Evolutionary conservation across 2,888 invertebrate species (phyloP).

Genomic region (Epistrophe grossulariae): DNA sequence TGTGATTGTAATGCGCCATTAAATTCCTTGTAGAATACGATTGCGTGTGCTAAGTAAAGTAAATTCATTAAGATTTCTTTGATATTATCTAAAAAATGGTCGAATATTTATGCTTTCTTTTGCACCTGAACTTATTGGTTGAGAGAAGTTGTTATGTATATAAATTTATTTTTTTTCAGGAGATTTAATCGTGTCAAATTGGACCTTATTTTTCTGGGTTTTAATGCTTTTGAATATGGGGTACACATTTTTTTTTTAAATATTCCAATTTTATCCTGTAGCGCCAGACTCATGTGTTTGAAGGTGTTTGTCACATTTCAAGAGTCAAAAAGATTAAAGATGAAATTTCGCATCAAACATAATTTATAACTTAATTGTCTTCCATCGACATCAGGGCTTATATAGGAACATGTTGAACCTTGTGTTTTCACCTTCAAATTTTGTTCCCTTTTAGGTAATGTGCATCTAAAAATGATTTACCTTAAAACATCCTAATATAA

Average conservation of each 20-base stretch:
- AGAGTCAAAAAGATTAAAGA: neutral
- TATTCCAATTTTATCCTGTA: too few species aligned
- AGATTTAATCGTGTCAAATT: too few species aligned
- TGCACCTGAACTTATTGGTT: neutral
- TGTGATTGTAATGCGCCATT: constrained; percentile 47
- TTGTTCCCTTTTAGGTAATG: neutral
- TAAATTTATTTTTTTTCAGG: too few species aligned
- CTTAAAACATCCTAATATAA: neutral
- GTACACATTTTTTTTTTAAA: too few species aligned
- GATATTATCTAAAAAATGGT: constrained; percentile 12
- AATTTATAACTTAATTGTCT: neutral
- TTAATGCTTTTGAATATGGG: too few species aligned
- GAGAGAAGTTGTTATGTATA: too few species aligned
- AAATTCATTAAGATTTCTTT: constrained; percentile 15
- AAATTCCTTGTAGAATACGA: constrained; percentile 35
- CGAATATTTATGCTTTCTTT: neutral
- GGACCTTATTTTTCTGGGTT: too few species aligned
- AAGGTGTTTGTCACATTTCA: neutral
- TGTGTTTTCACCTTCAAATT: neutral
- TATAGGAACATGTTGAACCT: neutral
- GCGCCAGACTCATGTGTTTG: neutral
- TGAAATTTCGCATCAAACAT: neutral
- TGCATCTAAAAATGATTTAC: neutral
- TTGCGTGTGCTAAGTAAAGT: constrained; percentile 50
- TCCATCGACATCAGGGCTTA: neutral